A percentile compares a stretch with the other conserved stretches of the same genome.
Evolutionary conservation across 2,113 vertebrate genomes (phyloP).

Genomic region (Xerus inauris): DNA sequence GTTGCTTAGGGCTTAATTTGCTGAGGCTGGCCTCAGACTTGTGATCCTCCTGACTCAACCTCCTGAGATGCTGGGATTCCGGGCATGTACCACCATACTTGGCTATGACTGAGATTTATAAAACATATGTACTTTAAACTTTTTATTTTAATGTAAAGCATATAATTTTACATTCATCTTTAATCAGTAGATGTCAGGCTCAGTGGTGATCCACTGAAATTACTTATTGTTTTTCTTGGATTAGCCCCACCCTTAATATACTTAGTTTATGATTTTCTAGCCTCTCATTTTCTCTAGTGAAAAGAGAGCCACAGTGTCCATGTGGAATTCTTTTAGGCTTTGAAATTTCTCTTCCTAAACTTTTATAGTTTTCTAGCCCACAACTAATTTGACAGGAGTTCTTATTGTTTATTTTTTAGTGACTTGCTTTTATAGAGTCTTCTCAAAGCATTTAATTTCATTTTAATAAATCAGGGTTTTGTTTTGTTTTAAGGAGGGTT

Average conservation of each 20-base stretch:
- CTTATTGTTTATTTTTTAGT: slow-evolving; percentile 38
- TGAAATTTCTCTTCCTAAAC: neutral
- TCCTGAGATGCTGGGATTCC: too few relatives aligned
- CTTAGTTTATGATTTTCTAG: neutral
- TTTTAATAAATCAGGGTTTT: neutral
- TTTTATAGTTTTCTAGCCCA: neutral
- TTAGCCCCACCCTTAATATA: neutral
- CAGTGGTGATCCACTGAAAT: neutral
- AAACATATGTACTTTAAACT: neutral
- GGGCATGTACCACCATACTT: too few relatives aligned
- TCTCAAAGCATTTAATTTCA: slow-evolving; percentile 42
- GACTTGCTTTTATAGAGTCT: neutral
- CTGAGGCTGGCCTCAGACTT: too few relatives aligned
- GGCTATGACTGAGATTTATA: neutral
- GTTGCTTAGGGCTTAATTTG: too few relatives aligned
- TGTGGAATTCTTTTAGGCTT: neutral
- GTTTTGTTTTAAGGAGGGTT: neutral
- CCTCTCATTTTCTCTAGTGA: neutral
- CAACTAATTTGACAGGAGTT: slow-evolving; percentile 21
- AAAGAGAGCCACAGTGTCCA: neutral
- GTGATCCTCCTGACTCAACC: too few relatives aligned
- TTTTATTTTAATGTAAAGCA: slow-evolving; percentile 11
- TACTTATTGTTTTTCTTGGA: neutral
- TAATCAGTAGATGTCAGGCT: neutral
- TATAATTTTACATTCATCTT: neutral